A percentile compares a stretch with the other conserved stretches of the same genome.
Conservation (phyloP, 2,888 invertebrate genomes). For the Zaprionus lineosus region DNA sequence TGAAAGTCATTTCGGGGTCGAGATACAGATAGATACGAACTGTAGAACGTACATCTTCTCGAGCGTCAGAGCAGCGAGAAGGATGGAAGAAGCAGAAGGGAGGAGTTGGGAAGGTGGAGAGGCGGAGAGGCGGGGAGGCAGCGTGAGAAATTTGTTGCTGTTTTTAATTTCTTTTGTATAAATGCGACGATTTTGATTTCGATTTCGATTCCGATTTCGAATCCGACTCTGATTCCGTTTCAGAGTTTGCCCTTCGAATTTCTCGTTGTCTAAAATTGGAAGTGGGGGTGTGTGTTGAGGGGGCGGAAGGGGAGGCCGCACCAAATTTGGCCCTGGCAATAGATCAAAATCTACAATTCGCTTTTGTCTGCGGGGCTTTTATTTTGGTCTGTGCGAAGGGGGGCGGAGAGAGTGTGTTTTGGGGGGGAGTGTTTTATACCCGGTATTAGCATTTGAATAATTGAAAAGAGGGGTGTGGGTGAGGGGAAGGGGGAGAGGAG, state of each 20-base stretch:
- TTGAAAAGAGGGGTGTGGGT: too few species aligned
- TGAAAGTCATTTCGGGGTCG: slow-evolving; percentile 76
- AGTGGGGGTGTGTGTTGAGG: slow-evolving; percentile 39
- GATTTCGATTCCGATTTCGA: slow-evolving; percentile 46
- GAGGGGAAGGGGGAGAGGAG: too few species aligned
- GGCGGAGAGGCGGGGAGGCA: slow-evolving; percentile 49
- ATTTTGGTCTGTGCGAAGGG: too few species aligned
- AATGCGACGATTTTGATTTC: slow-evolving; percentile 61
- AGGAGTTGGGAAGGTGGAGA: too few species aligned
- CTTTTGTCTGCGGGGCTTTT: slow-evolving; percentile 13
- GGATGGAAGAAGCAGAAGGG: slow-evolving; percentile 46
- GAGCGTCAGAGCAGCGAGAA: too few species aligned
- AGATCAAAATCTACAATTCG: slow-evolving; percentile 64
- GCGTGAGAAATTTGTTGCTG: slow-evolving; percentile 75
- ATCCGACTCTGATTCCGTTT: too few species aligned
- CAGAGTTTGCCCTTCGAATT: too few species aligned
- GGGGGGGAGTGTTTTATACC: too few species aligned
- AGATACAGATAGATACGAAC: slow-evolving; percentile 40
- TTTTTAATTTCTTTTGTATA: slow-evolving; percentile 73
- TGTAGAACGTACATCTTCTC: slow-evolving; percentile 10
- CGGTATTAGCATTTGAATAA: slow-evolving; percentile 46
- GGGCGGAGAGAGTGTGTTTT: too few species aligned
- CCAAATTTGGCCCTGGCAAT: slow-evolving; percentile 50
- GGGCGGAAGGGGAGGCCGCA: too few species aligned
- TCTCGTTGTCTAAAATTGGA: slow-evolving; percentile 55